These are phyloP conservation scores for Apotomis capreana DNA, from an alignment of 2,888 invertebrate species.

Conservation along the genomic window DNA sequence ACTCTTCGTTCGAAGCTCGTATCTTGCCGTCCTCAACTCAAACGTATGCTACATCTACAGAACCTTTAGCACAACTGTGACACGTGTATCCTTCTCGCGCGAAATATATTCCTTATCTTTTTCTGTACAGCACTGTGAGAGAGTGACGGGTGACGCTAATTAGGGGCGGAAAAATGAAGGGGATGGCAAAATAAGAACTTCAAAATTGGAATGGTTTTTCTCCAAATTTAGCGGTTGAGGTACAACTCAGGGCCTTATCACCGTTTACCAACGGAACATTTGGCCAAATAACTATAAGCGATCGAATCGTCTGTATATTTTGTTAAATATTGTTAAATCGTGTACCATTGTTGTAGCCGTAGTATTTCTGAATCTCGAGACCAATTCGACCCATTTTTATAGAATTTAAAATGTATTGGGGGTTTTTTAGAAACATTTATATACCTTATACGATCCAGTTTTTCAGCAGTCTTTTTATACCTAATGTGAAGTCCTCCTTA, in stretches of 20 bases:
- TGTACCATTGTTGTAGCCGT: slow-evolving; percentile 70
- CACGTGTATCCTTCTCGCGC: too few relatives aligned
- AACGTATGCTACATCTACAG: too few relatives aligned
- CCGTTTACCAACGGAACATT: slow-evolving; percentile 32
- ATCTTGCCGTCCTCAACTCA: too few relatives aligned
- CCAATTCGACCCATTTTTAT: slow-evolving; percentile 78
- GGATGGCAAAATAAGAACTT: neutral
- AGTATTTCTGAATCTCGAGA: slow-evolving; percentile 78
- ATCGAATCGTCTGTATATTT: slow-evolving; percentile 71
- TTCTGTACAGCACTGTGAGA: too few relatives aligned
- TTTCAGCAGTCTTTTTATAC: slow-evolving; percentile 76
- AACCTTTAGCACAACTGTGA: too few relatives aligned
- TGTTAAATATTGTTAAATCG: slow-evolving; percentile 77
- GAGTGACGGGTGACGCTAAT: too few relatives aligned
- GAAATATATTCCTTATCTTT: too few relatives aligned
- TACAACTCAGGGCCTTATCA: slow-evolving; percentile 18
- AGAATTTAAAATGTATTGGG: slow-evolving; percentile 71
- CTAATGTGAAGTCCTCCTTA: slow-evolving; percentile 74
- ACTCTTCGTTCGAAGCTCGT: too few relatives aligned
- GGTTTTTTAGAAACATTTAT: slow-evolving; percentile 78
- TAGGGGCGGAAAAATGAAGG: too few relatives aligned
- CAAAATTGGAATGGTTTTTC: neutral
- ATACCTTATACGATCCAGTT: slow-evolving; percentile 71
- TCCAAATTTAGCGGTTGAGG: slow-evolving; percentile 1
- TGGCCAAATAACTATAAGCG: slow-evolving; percentile 47